phyloP scores from a whole-genome alignment of 2,113 vertebrate species.

The Callionymus lyra region DNA sequence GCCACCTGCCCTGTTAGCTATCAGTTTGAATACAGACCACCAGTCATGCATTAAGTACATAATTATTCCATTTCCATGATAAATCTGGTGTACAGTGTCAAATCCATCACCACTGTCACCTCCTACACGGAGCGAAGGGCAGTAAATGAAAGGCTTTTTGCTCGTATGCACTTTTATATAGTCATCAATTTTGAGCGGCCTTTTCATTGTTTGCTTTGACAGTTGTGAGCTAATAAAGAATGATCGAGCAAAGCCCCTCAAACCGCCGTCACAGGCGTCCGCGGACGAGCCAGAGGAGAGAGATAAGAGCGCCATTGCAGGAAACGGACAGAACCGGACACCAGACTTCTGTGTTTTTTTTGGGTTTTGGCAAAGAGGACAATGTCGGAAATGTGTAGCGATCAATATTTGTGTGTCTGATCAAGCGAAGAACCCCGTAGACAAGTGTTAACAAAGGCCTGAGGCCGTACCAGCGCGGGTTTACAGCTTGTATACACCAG shows the following conservation, averaged over 20 bases:
- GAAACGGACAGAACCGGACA: conserved; percentile 18
- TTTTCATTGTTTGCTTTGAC: conserved; percentile 81
- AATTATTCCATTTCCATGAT: conserved; percentile 91
- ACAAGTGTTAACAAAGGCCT: conserved; percentile 65
- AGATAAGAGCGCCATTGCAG: conserved; percentile 19
- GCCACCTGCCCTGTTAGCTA: conserved; percentile 53
- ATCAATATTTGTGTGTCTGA: conserved; percentile 61
- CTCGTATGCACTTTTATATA: conserved; percentile 81
- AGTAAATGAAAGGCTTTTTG: conserved; percentile 83
- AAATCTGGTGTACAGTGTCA: conserved; percentile 78
- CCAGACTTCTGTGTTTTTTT: conserved; percentile 31
- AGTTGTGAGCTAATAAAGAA: conserved; percentile 75
- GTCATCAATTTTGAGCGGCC: conserved; percentile 78
- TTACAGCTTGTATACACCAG: conserved; percentile 63
- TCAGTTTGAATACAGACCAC: conserved; percentile 78
- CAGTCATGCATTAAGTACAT: conserved; percentile 76
- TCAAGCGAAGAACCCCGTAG: conserved; percentile 38
- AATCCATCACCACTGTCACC: conserved; percentile 84
- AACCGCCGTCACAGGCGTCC: conserved; percentile 47
- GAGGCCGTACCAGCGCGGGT: conserved; percentile 29
- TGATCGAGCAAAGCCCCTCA: conserved; percentile 71
- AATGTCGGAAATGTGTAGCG: conserved; percentile 51
- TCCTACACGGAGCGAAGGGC: conserved; percentile 71
- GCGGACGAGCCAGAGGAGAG: conserved; percentile 13
- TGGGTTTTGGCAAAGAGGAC: conserved; percentile 42